phyloP scores from a whole-genome alignment of 1,140 invertebrate species.

The Pentalonia nigronervosa region DNA sequence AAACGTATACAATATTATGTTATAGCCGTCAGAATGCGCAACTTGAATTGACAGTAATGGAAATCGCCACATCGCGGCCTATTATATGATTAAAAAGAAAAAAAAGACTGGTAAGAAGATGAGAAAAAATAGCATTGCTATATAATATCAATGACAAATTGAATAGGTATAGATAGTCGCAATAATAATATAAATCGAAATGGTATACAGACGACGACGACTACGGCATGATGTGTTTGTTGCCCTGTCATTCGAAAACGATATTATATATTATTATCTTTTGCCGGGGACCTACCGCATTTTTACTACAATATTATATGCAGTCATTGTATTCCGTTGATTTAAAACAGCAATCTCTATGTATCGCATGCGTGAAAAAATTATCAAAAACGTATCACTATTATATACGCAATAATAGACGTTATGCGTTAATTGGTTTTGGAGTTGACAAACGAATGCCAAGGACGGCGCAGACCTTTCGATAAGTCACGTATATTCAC shows the following conservation, averaged over 20 bases:
- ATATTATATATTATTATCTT: not conserved
- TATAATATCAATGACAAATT: not conserved
- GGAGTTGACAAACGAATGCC: not conserved
- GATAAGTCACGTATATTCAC: not conserved
- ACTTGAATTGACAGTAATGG: not conserved
- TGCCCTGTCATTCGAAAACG: not conserved
- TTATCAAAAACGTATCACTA: not conserved
- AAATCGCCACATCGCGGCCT: not conserved
- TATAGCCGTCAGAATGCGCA: not conserved
- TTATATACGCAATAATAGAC: not conserved
- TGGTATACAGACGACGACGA: not conserved
- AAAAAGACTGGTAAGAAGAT: not conserved
- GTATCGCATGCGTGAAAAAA: not conserved
- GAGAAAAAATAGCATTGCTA: not conserved
- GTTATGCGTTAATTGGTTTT: not conserved
- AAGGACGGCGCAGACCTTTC: not conserved
- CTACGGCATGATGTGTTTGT: slow-evolving; percentile 1
- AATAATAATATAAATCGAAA: slow-evolving; percentile 10
- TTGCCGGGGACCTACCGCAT: not conserved
- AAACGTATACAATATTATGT: not conserved
- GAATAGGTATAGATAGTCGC: not conserved
- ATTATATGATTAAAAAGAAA: not conserved
- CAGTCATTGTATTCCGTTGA: not conserved
- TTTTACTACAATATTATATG: not conserved
- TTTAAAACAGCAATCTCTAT: not conserved